phyloP scores from a whole-genome alignment of 2,797 vertebrate genomes.

The Enteromius fasciolatus region DNA sequence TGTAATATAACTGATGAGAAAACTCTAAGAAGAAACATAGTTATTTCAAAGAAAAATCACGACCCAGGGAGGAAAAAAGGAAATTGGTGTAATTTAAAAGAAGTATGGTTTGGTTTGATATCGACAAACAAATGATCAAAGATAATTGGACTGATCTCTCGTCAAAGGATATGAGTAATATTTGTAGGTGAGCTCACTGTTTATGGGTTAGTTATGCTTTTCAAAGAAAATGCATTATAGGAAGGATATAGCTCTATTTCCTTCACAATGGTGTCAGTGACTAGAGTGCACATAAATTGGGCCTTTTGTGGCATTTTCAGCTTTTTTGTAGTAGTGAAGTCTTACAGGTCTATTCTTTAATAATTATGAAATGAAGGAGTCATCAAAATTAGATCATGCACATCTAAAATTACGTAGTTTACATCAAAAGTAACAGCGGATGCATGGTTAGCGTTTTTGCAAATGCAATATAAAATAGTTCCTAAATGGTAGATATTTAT shows the following conservation, averaged over 20 bases:
- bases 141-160: constrained; percentile 16
- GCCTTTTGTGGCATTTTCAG: background rate
- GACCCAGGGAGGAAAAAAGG: background rate
- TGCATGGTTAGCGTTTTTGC: background rate
- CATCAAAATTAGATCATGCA: background rate
- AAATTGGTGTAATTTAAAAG: background rate
- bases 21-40: no score
- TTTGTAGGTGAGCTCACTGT: constrained; percentile 24
- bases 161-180: constrained; percentile 8
- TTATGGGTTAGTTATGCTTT: constrained; percentile 1
- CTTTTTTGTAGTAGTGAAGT: background rate
- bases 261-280: background rate
- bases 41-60: no score
- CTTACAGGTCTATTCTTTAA: background rate
- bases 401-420: background rate
- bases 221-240: background rate
- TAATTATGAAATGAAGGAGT: background rate
- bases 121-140: constrained; percentile 16
- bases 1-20: no score
- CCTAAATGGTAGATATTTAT: background rate
- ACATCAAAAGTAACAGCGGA: background rate
- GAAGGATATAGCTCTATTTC: background rate
- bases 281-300: background rate
- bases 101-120: background rate
- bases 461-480: background rate